Evolutionary conservation across 2,113 vertebrate species (phyloP), one percentile per base, ranked within the genome.

Genomic region (Xyliphius kryptos): DNA sequence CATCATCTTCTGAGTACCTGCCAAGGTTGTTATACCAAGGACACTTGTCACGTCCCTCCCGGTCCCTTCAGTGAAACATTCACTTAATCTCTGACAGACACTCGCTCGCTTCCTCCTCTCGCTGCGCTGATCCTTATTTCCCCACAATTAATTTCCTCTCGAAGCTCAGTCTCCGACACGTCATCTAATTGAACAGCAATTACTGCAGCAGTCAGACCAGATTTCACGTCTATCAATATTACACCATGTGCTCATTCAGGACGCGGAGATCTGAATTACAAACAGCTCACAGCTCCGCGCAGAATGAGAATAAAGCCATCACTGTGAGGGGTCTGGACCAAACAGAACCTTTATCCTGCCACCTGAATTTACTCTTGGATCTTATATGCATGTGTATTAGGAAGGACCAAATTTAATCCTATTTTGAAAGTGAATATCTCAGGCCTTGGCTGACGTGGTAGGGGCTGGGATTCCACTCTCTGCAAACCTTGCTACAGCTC

Each of bases 101-200:
- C 43, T 63, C 40, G 9, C 37, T 46, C 26, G 58, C 20, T 61
- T 40, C 49, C 15, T 48, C 48, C 53, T 52, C 15, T 26, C 47
- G 37, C 4, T n/a, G 46, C 19, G 13, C 12, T 44, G 57, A 48
- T 67, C 65, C 40, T 74, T 38, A 67, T 74, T 73, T 61, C 68
- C 48, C 21, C 61, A 38, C 68, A 68, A 65, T 70, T 66, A 51
- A 68, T 66, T 36, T 43, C 59, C 67, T 74, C 51, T 63, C 52
- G 55, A 54, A 58, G 44, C 57, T 62, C 69, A 74, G 22, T 10
- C 40, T 36, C 69, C 61, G 64, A 60, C 66, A 65, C 70, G 74
- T 81, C 81, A 76, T 63, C 73, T 68, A 76, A 83, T 80, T 74
- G 74, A 79, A 74, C 61, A 43, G 73, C 78, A 83, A 81, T 84